Evolutionary conservation across 2,888 invertebrate genomes (phyloP), one percentile per base, ranked within the genome.

Genomic region (Pecten maximus): DNA sequence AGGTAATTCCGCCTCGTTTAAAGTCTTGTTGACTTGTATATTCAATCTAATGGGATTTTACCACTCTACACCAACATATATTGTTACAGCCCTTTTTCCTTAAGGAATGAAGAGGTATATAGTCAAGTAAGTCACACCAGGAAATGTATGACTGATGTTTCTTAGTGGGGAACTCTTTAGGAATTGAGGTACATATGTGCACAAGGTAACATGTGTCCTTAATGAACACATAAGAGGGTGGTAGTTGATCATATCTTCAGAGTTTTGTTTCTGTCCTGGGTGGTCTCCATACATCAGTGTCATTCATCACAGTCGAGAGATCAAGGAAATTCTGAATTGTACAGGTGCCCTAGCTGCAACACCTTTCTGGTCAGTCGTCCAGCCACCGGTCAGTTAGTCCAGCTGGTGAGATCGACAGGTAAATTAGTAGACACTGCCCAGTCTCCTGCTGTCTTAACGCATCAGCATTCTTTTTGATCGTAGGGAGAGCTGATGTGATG

Each of bases 351-450:
- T 35, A n/a, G n/a, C n/a, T n/a, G 2, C 35, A 28, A 74, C 74
- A 74, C 74, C 74, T 74, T 54, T 6, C 74, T 74, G 74, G 28
- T 74, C 74, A 74, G 35, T 74, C 35, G 74, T 74, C 35, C 3
- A 74, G 74, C 74, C 35, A 15, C 2, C 15, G 74, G 74, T 74
- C 74, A 74, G 74, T 23, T 44, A 74, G 74, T 74, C 74, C 74
- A 74, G 74, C 74, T 74, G 74, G 74, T 10, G 28, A 35, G 74
- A 74, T 28, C 23, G 74, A 74, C 74, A 74, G 74, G 74, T 74
- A 74, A 74, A 74, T 74, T 19, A 74, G 74, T 74, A 74, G 74
- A 8, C 74, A 10, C 35, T 74, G 74, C 35, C 35, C 74, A 74
- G 74, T 74, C 74, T 3, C 74, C 19, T 74, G 74, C 74, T 74